A percentile compares a stretch with the other conserved stretches of the same genome.
Evolutionary conservation across 2,113 vertebrate genomes (phyloP).

Genomic region (Toxotes chatareus): DNA sequence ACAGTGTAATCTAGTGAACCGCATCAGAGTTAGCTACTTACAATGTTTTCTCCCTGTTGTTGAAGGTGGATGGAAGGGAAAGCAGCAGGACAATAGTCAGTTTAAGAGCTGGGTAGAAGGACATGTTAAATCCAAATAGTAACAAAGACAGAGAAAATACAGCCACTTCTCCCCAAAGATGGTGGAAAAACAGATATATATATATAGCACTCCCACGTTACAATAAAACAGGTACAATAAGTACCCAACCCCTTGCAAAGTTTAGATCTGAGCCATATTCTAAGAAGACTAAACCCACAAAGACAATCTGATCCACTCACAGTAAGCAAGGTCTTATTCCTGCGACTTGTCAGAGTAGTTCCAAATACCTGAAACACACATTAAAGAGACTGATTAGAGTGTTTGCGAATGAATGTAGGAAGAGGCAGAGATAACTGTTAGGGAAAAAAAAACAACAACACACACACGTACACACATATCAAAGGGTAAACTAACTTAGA

Average conservation of each 20-base stretch:
- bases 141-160: background rate
- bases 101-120: slow-evolving; percentile 20
- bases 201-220: background rate
- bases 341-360: slow-evolving; percentile 61
- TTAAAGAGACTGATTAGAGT: rapidly evolving
- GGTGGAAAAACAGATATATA: background rate
- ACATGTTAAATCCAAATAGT: slow-evolving; percentile 23
- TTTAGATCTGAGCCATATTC: background rate
- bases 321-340: slow-evolving; percentile 58
- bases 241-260: background rate
- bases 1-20: background rate
- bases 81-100: slow-evolving; percentile 57
- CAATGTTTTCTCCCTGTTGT: slow-evolving; percentile 75
- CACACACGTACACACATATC: no score
- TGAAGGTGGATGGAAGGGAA: slow-evolving; percentile 55
- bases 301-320: slow-evolving; percentile 66
- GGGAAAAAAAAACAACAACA: no score
- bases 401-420: background rate
- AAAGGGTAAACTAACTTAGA: no score
- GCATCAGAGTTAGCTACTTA: slow-evolving; percentile 64
- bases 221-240: background rate
- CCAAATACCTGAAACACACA: slow-evolving; percentile 76
- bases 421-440: background rate
- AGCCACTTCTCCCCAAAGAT: background rate
- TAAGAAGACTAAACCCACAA: background rate